phyloP scores from a whole-genome alignment of 2,888 invertebrate species.

The Cantharis rustica region DNA sequence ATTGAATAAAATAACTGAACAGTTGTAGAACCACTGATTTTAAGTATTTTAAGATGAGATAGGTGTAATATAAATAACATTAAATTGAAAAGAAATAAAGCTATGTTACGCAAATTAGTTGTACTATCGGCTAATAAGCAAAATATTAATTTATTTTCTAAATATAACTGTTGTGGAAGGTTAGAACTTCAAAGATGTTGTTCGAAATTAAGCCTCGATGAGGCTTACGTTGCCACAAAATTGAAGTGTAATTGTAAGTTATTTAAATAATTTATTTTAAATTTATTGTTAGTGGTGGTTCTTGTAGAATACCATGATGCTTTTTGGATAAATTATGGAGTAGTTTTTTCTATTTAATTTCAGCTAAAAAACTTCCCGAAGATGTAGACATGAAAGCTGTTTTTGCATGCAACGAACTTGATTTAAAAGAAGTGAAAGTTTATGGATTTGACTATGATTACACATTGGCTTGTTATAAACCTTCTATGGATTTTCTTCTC shows the following conservation, averaged over 20 bases:
- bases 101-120: conserved; percentile 35
- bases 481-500: conserved; percentile 83
- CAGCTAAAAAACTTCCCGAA: conserved; percentile 85
- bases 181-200: conserved; percentile 33
- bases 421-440: conserved; percentile 87
- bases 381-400: conserved; percentile 88
- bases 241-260: conserved; percentile 75
- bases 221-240: conserved; percentile 69
- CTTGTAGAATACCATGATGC: background rate
- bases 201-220: conserved; percentile 50
- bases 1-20: background rate
- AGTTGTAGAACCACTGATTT: background rate
- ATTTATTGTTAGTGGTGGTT: conserved; percentile 4
- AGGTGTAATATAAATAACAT: background rate
- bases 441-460: conserved; percentile 99
- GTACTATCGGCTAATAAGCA: conserved; percentile 12
- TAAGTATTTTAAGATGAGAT: conserved; percentile 6
- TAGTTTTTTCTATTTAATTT: conserved; percentile 40
- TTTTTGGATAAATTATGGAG: background rate
- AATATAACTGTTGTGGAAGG: conserved; percentile 20
- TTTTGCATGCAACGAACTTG: conserved; percentile 95
- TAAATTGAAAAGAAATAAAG: conserved; percentile 19
- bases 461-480: conserved; percentile 93
- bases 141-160: conserved; percentile 21
- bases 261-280: background rate